These are phyloP conservation scores for Odobenus rosmarus DNA, from an alignment of 2,113 vertebrate genomes.

Conservation along the genomic window DNA sequence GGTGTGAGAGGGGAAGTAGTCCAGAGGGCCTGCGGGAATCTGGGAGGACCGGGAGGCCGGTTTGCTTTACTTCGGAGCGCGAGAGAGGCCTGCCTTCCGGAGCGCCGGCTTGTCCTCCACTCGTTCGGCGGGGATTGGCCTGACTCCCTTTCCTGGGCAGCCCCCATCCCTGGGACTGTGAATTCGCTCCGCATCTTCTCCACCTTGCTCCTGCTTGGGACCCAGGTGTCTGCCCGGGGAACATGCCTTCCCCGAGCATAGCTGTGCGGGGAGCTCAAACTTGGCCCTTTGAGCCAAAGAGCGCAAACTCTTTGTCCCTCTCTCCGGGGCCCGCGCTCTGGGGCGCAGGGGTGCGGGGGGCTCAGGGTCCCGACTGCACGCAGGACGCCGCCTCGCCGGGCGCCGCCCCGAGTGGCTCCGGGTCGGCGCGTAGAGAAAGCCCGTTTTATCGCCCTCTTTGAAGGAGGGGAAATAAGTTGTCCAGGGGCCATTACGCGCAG, in stretches of 20 bases:
- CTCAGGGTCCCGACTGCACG: background rate
- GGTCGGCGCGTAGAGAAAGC: background rate
- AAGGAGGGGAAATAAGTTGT: background rate
- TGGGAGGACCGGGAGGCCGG: background rate
- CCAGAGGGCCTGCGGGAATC: background rate
- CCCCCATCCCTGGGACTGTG: background rate
- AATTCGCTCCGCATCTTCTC: background rate
- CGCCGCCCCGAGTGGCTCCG: background rate
- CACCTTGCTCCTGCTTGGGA: background rate
- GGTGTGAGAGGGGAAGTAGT: slow-evolving; percentile 1
- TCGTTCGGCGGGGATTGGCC: background rate
- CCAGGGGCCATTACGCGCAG: background rate
- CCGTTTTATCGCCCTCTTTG: background rate
- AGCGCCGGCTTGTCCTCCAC: background rate
- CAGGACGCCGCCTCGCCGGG: background rate
- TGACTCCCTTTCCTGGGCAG: background rate
- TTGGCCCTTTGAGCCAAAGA: background rate
- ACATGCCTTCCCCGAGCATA: background rate
- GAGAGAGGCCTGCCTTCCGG: background rate
- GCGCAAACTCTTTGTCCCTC: slow-evolving; percentile 61
- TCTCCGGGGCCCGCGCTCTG: background rate
- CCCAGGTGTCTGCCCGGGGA: background rate
- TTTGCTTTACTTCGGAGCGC: background rate
- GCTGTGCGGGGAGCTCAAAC: background rate
- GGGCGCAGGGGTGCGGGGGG: background rate